Conservation (phyloP, 2,888 invertebrate genomes). For the Sminthurinus aureus region DNA sequence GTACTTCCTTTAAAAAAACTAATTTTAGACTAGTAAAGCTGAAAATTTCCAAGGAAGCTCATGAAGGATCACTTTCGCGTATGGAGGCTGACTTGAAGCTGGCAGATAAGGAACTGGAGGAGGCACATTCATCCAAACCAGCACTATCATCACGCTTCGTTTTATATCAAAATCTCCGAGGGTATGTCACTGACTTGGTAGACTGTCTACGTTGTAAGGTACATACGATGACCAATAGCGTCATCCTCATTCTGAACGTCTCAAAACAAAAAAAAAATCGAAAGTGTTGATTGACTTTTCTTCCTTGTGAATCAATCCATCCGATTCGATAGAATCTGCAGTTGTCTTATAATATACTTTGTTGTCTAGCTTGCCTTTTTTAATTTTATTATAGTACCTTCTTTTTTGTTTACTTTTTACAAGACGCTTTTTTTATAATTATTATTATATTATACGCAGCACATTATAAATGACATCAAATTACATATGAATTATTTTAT, state of each 20-base stretch:
- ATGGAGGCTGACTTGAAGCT: conserved; percentile 52
- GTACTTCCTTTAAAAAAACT: conserved; percentile 4
- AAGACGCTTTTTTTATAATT: too few species aligned
- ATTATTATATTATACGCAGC: too few species aligned
- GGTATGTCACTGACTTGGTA: conserved; percentile 94
- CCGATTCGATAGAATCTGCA: background rate
- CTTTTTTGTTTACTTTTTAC: too few species aligned
- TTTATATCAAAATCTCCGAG: conserved; percentile 94
- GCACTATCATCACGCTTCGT: conserved; percentile 82
- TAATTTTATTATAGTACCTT: too few species aligned
- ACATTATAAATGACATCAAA: too few species aligned
- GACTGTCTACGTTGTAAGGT: conserved; percentile 99
- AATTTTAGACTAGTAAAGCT: conserved; percentile 54
- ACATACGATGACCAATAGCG: conserved; percentile 61
- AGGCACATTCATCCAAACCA: conserved; percentile 69
- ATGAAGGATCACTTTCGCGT: conserved; percentile 53
- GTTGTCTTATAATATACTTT: too few species aligned
- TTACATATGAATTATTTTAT: too few species aligned
- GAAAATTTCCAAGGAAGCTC: conserved; percentile 53
- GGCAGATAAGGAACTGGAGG: conserved; percentile 66
- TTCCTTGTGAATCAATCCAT: background rate
- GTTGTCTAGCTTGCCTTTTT: too few species aligned
- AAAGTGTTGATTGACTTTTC: conserved; percentile 28
- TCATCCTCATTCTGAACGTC: conserved; percentile 51
- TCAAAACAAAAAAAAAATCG: conserved; percentile 21